Evolutionary conservation across 2,797 vertebrate species (phyloP).

Genomic region (Gobio occitaniae): DNA sequence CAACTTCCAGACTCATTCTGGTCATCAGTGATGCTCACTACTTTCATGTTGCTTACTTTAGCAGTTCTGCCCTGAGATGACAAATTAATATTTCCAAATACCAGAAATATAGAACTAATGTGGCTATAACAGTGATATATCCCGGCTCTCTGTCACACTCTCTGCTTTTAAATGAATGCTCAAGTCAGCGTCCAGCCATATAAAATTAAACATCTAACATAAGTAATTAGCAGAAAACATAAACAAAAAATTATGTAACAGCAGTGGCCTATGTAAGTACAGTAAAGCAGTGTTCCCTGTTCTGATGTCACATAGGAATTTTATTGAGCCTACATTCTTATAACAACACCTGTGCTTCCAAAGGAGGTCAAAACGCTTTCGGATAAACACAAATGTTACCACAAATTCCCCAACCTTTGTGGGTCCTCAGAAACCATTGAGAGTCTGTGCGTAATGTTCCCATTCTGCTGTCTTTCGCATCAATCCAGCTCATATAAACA

Average conservation of each 20-base stretch:
- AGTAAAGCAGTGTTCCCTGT: conserved; percentile 51
- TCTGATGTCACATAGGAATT: conserved; percentile 54
- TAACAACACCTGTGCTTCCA: conserved; percentile 57
- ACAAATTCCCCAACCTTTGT: conserved; percentile 35
- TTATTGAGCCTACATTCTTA: conserved; percentile 49
- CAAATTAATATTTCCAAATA: conserved; percentile 16
- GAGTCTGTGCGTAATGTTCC: neutral
- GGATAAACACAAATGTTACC: conserved; percentile 26
- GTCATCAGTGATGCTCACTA: neutral
- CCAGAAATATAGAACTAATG: conserved; percentile 9
- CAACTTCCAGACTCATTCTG: neutral
- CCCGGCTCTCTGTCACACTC: conserved; percentile 41
- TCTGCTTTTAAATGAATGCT: conserved; percentile 59
- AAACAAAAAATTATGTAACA: conserved; percentile 61
- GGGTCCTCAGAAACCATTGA: conserved; percentile 37
- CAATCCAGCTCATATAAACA: conserved; percentile 33
- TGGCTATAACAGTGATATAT: neutral
- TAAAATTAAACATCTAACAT: conserved; percentile 62
- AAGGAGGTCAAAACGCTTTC: conserved; percentile 33
- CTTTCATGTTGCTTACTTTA: conserved; percentile 12
- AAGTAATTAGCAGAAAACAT: conserved; percentile 61
- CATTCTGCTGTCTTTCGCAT: conserved; percentile 31
- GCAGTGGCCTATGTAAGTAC: conserved; percentile 57
- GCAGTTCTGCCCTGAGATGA: neutral
- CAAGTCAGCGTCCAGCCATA: conserved; percentile 47